Base-by-base conservation (phyloP, 2,888 invertebrate genomes). In the Phasia obesa region DNA sequence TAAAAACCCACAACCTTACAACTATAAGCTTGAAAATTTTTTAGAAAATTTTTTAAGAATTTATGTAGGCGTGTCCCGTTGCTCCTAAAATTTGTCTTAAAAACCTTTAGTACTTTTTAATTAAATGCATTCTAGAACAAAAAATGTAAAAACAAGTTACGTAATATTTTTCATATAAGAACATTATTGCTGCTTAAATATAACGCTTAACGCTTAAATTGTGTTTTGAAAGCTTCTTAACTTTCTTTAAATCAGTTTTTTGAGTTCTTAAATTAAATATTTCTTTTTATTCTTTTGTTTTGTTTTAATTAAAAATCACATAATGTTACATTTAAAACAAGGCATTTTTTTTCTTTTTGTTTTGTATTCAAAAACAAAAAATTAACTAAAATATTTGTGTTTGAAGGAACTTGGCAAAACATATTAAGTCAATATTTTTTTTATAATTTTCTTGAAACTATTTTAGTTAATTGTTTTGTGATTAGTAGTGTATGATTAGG, bases 301-400 rank as follows among this genome's bases (percentile, higher is more conserved):
- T 59, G 42, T 49, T 60, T 69, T 27, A 69, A 59, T 73, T n/a
- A n/a, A 49, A 77, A 79, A 83, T 83, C 78, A 83, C 82, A 83
- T 59, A 71, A 35, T 47, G 53, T 69, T 69, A 38, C 59, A 53
- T 31, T 55, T 19, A 44, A 82, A 82, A 74, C 47, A 82, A 82
- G 82, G 82, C 82, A 27, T 17, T n/a, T 25, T 17, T n/a, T 25
- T 13, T 55, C 21, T 75, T 35, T 2, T 35, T 60, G 27, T 35
- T 55, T 17, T 55, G 25, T 47, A 71, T 15, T 35, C n/a, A 44
- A 21, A 42, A 62, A n/a, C n/a, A n/a, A 64, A 27, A 47, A 47
- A 65, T 49, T 31, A 55, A 64, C 21, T 35, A 57, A 44, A 27
- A 44, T 64, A 42, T 25, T 25, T 25, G 2, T 44, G 1, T 23